These are phyloP conservation scores for Noctua fimbriata DNA, from an alignment of 2,888 invertebrate genomes.

Conservation along the genomic window DNA sequence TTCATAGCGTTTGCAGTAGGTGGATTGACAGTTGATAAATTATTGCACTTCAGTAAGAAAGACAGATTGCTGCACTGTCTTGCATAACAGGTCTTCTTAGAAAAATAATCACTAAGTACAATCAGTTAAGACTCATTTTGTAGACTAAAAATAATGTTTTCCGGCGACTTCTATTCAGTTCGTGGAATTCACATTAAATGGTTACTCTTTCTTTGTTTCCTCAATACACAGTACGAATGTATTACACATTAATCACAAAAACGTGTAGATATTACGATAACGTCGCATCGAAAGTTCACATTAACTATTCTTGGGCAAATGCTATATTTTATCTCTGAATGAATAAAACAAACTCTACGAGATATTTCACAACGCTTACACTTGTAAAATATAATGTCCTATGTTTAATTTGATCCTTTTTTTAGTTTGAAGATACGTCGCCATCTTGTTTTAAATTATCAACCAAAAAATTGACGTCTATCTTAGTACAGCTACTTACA, in stretches of 20 bases:
- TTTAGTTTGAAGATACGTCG: not conserved
- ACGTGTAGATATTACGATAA: not conserved
- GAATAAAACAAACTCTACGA: not conserved
- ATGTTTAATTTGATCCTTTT: not conserved
- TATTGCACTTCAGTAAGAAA: not conserved
- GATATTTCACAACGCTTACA: not conserved
- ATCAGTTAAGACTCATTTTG: not conserved
- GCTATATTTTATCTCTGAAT: not conserved
- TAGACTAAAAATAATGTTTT: not conserved
- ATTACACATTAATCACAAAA: slow-evolving; percentile 7
- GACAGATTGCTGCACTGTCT: not conserved
- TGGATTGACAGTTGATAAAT: slow-evolving; percentile 7
- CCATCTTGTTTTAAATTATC: not conserved
- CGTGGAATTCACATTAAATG: not conserved
- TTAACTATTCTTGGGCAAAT: not conserved
- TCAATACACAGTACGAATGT: not conserved
- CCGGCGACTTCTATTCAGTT: not conserved
- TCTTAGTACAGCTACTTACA: not conserved
- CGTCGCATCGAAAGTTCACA: not conserved
- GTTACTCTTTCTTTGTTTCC: not conserved
- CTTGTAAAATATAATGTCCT: not conserved
- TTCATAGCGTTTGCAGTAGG: not conserved
- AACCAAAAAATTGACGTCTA: not conserved
- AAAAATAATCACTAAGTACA: not conserved
- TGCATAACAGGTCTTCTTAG: not conserved